Base-by-base conservation (phyloP, 2,888 invertebrate species). In the Tinea semifulvella region DNA sequence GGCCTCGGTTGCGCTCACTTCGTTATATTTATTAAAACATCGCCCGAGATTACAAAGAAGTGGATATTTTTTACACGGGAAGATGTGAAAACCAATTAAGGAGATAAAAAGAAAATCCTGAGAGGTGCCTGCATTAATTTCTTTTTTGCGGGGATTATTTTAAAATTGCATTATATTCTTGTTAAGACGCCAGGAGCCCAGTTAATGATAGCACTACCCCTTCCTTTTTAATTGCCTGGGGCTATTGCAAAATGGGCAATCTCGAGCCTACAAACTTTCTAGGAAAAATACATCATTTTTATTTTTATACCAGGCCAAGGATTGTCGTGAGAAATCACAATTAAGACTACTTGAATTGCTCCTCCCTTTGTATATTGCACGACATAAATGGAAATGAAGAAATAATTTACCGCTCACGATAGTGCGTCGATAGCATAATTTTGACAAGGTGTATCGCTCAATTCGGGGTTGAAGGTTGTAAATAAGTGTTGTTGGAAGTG, bases 21-120 rank as follows among this genome's bases (percentile, higher is more conserved):
- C 76, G 79, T 80, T 79, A 80, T 79, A 79, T 80, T 80, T 79
- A 79, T 79, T 80, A 79, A 80, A 80, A 79, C 79, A 80, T 75
- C 79, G 70, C 68, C 76, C 70, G 74, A 79, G 80, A 80, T 80
- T 80, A 79, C 75, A 75, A 75, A 77, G 76, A 76, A 77, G 75
- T 77, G 70, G 77, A 79, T 79, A 79, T 79, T 80, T 77, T 79
- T 79, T 79, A 71, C 72, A 79, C 73, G 68, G 71, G 68, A 74
- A 81, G 81, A 81, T 81, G 80, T 80, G 79, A 81, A 81, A 81
- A 81, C 79, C 80, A 81, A 81, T 81, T 81, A 81, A 80, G 75
- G 70, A 81, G 81, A 81, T 81, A 81, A 81, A 81, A 80, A 77
- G 76, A 61, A 68, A 73, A 73, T 77, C 77, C 71, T 65, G 73